A percentile compares a stretch with the other conserved stretches of the same genome.
phyloP scores from a whole-genome alignment of 1,140 invertebrate species.

The Meteorus sp. region DNA sequence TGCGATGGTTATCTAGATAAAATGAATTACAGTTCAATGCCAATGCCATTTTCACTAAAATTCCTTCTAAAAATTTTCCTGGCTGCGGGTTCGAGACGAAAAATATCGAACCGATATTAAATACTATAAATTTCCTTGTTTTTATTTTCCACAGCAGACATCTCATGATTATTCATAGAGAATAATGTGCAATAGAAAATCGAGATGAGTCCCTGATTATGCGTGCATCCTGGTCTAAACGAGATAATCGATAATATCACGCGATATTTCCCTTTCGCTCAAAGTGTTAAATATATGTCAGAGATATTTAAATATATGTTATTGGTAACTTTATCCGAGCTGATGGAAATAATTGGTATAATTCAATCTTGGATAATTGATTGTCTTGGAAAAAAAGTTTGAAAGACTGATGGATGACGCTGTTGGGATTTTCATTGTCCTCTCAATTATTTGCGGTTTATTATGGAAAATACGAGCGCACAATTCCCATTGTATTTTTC shows the following conservation, averaged over 20 bases:
- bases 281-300: no score
- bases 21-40: background rate
- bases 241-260: constrained; percentile 8
- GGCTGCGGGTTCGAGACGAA: no score
- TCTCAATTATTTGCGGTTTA: background rate
- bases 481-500: background rate
- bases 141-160: background rate
- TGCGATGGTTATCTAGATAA: background rate
- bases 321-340: background rate
- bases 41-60: background rate
- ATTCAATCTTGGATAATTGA: background rate
- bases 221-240: constrained; percentile 8
- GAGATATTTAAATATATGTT: constrained; percentile 13
- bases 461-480: background rate
- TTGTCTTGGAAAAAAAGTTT: no score
- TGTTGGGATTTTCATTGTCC: background rate
- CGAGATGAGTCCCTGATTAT: background rate
- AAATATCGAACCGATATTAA: no score
- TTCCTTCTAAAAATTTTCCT: no score
- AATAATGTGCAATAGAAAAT: background rate
- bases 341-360: constrained; percentile 7
- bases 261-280: background rate
- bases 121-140: background rate
- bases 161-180: constrained; percentile 5
- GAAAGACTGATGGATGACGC: background rate